These are phyloP conservation scores for Metallyticus violacea DNA, from an alignment of 2,888 invertebrate species.

Conservation along the genomic window DNA sequence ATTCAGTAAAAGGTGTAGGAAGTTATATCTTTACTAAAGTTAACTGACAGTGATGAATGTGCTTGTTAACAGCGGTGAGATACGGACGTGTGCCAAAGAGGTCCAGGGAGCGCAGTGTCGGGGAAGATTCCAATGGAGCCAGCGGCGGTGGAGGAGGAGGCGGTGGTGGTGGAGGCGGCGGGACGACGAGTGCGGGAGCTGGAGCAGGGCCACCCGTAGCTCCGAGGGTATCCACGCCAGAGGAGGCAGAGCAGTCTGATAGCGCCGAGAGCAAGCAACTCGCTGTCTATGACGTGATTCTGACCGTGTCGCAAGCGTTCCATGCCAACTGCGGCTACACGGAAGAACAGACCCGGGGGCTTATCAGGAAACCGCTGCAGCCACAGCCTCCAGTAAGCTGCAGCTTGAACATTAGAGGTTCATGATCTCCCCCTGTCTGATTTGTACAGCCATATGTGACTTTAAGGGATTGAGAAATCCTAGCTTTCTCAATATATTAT, in stretches of 20 bases:
- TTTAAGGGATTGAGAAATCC: too few species aligned
- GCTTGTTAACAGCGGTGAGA: conserved; percentile 78
- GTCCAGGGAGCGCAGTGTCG: conserved; percentile 69
- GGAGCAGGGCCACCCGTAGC: conserved; percentile 36
- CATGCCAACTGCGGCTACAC: conserved; percentile 85
- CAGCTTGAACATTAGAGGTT: too few species aligned
- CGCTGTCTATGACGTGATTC: conserved; percentile 74
- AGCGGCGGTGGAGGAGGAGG: conserved; percentile 23
- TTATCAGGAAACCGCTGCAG: conserved; percentile 67
- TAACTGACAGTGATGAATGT: too few species aligned
- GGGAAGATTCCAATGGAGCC: conserved; percentile 8
- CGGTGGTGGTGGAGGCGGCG: conserved; percentile 34
- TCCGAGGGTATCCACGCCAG: conserved; percentile 39
- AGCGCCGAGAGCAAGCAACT: conserved; percentile 56
- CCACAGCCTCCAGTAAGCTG: conserved; percentile 36
- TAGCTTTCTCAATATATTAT: too few species aligned
- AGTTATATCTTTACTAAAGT: too few species aligned
- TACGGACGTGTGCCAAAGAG: conserved; percentile 96
- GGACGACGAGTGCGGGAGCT: conserved; percentile 47
- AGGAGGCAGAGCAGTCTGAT: conserved; percentile 53
- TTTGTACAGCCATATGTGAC: too few species aligned
- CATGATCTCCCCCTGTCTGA: too few species aligned
- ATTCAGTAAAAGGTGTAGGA: too few species aligned
- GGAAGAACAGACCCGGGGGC: conserved; percentile 72
- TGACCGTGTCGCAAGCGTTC: conserved; percentile 80